phyloP scores from a whole-genome alignment of 2,797 vertebrate genomes.

The Sphenopsis melanotis region DNA sequence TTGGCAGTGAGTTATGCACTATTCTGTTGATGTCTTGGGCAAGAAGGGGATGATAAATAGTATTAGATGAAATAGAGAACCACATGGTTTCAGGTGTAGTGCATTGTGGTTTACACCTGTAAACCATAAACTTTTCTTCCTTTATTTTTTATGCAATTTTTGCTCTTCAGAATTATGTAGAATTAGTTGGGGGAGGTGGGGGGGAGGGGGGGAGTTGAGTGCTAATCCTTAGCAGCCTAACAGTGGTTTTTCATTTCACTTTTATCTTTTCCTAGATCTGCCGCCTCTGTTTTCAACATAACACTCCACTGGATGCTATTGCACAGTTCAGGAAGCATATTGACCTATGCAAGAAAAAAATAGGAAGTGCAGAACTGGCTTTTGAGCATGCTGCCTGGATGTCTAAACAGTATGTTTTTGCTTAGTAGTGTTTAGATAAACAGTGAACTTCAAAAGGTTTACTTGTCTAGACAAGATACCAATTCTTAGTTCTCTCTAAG shows the following conservation, averaged over 20 bases:
- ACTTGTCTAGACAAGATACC: neutral
- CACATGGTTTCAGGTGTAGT: neutral
- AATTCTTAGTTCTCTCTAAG: neutral
- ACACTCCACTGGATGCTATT: constrained; percentile 95
- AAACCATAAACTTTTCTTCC: neutral
- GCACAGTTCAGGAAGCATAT: constrained; percentile 97
- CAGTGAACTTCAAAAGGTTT: neutral
- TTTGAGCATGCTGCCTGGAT: constrained; percentile 98
- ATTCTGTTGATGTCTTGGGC: neutral
- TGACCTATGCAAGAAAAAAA: constrained; percentile 97
- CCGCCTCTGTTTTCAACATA: constrained; percentile 96
- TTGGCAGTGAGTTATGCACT: neutral
- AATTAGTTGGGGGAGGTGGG: accelerated
- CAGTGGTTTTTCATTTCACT: neutral
- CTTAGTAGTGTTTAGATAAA: neutral
- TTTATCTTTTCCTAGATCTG: constrained; percentile 82
- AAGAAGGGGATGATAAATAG: neutral
- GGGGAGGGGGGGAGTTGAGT: accelerated
- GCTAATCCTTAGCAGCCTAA: neutral
- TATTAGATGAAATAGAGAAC: neutral
- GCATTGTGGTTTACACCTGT: neutral
- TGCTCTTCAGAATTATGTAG: neutral
- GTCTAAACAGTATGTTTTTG: constrained; percentile 90
- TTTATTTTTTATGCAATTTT: neutral
- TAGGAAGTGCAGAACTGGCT: constrained; percentile 90